phyloP scores from a whole-genome alignment of 2,888 invertebrate species.

The Meloe dianella region DNA sequence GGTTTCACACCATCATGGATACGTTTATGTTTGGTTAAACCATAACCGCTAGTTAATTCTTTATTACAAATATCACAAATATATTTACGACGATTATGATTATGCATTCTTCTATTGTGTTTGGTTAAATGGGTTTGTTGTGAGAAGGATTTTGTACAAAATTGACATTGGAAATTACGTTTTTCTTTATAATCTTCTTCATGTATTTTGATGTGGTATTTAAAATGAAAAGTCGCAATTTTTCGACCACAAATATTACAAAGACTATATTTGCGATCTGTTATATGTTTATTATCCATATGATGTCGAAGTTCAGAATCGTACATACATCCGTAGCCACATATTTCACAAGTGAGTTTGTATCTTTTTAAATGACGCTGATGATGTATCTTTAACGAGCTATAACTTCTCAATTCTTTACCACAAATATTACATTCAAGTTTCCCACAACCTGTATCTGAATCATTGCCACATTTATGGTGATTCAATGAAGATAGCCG shows the following conservation, averaged over 20 bases:
- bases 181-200: conserved; percentile 35
- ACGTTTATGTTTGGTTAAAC: conserved; percentile 42
- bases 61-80: conserved; percentile 58
- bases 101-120: conserved; percentile 42
- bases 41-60: conserved; percentile 48
- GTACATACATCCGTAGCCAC: conserved; percentile 46
- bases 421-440: conserved; percentile 15
- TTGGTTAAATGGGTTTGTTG: conserved; percentile 42
- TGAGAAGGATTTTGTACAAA: conserved; percentile 46
- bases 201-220: conserved; percentile 46
- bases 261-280: conserved; percentile 45
- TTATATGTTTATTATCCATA: conserved; percentile 41
- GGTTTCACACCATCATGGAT: conserved; percentile 51
- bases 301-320: conserved; percentile 40
- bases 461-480: neutral
- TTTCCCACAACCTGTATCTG: neutral
- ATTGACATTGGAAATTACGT: conserved; percentile 50
- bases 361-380: conserved; percentile 63
- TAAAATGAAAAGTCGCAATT: conserved; percentile 38
- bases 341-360: conserved; percentile 60
- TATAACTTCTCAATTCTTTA: conserved; percentile 18
- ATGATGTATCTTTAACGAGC: conserved; percentile 53
- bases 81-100: conserved; percentile 40
- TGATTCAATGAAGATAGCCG: neutral
- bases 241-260: conserved; percentile 45